Conservation (phyloP, 37 sponge, comb jelly and placozoan species). For the Diacarnus erythraeanus region DNA sequence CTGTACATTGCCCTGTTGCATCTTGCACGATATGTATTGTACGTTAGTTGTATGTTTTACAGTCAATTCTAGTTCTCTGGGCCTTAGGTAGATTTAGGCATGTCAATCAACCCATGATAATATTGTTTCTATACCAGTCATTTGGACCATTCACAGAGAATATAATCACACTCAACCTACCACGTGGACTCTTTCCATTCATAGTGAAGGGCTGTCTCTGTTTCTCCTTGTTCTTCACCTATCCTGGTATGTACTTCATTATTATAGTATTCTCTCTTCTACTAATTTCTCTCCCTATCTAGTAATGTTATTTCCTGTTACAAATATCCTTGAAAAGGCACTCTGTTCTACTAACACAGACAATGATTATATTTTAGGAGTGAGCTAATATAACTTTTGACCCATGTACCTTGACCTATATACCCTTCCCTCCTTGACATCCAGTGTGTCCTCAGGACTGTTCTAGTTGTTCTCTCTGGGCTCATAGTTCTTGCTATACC, state of each 20-base stretch:
- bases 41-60: too few species aligned
- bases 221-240: constrained; percentile 94
- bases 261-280: not conserved
- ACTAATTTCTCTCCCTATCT: not conserved
- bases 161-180: constrained; percentile 90
- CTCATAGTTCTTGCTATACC: constrained; percentile 78
- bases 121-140: constrained; percentile 37
- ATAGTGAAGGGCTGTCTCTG: constrained; percentile 90
- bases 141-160: constrained; percentile 81
- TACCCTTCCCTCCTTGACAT: not conserved
- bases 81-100: too few species aligned
- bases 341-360: constrained; percentile 16
- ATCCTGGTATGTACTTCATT: constrained; percentile 65
- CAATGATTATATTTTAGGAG: constrained; percentile 25
- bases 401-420: not conserved
- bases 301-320: constrained; percentile 99
- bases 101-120: not conserved
- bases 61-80: too few species aligned
- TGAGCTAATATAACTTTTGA: not conserved
- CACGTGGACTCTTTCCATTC: constrained; percentile 68
- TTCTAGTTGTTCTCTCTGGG: constrained; percentile 76
- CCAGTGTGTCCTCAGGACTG: constrained; percentile 62
- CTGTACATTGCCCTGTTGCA: too few species aligned
- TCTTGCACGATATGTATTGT: too few species aligned
- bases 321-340: constrained; percentile 77